Conservation (phyloP, 1,140 invertebrate species). For the Steinernema khuongi region DNA sequence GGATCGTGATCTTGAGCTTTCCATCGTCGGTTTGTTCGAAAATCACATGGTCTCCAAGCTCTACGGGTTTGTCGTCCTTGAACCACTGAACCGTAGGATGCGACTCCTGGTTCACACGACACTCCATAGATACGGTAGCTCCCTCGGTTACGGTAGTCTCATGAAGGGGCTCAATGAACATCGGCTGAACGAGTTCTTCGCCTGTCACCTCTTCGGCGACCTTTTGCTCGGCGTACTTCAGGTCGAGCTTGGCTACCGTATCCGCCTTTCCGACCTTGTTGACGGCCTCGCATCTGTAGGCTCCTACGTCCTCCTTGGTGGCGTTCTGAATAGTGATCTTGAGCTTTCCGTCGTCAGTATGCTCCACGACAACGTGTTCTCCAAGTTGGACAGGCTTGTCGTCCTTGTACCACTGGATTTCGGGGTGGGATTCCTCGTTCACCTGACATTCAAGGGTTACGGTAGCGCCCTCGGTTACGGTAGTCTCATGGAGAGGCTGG, state of each 20-base stretch:
- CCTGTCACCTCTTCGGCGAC: not conserved
- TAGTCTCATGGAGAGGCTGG: conserved; percentile 40
- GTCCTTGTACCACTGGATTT: conserved; percentile 54
- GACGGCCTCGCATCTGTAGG: conserved; percentile 41
- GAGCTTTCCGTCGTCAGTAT: conserved; percentile 47
- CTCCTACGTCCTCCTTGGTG: conserved; percentile 45
- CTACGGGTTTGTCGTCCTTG: conserved; percentile 47
- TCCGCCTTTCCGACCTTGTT: conserved; percentile 34
- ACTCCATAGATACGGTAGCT: conserved; percentile 45
- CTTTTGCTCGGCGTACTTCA: conserved; percentile 33
- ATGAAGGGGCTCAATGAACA: conserved; percentile 49
- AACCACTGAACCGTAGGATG: conserved; percentile 54
- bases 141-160: conserved; percentile 45
- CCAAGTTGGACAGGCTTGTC: conserved; percentile 36
- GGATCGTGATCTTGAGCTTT: conserved; percentile 46
- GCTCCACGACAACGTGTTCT: conserved; percentile 42
- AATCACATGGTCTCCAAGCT: conserved; percentile 39
- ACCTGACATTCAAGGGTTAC: conserved; percentile 46
- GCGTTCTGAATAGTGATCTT: conserved; percentile 44
- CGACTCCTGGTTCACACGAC: conserved; percentile 48
- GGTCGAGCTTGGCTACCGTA: conserved; percentile 27
- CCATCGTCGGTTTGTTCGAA: conserved; percentile 48
- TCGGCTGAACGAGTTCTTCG: conserved; percentile 42
- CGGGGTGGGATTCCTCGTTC: conserved; percentile 48
- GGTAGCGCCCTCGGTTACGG: conserved; percentile 46